Conservation (phyloP, 2,797 vertebrate genomes). For the Channallabes apus region DNA sequence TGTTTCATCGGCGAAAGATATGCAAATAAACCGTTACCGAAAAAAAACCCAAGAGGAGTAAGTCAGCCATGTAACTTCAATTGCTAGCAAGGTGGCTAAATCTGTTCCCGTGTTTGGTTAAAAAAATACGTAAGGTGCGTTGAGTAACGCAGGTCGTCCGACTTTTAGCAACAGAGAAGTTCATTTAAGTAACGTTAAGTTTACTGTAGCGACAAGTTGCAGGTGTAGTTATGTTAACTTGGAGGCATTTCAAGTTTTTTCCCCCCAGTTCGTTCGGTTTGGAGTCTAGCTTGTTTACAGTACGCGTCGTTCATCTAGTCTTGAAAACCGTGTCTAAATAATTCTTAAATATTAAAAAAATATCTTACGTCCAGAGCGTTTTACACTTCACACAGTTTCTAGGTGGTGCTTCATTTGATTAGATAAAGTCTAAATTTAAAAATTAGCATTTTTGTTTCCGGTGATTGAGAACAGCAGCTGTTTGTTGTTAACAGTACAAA, state of each 20-base stretch:
- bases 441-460: not conserved
- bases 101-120: not conserved
- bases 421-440: not conserved
- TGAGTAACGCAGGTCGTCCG: not conserved
- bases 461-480: not conserved
- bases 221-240: not conserved
- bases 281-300: not conserved
- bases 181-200: not conserved
- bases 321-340: not conserved
- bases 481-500: not conserved
- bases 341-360: not conserved
- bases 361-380: not conserved
- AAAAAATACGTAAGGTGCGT: not conserved
- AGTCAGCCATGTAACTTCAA: not conserved
- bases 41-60: not conserved
- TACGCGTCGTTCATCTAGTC: not conserved
- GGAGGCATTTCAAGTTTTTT: too few species aligned
- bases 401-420: not conserved
- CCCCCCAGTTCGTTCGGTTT: not conserved
- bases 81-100: constrained; percentile 25
- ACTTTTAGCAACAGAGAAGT: not conserved
- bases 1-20: not conserved
- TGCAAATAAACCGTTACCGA: not conserved
- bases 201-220: not conserved
- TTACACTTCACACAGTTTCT: not conserved